Evolutionary conservation across 2,888 invertebrate species (phyloP).

Genomic region (Pimpla rufipes): DNA sequence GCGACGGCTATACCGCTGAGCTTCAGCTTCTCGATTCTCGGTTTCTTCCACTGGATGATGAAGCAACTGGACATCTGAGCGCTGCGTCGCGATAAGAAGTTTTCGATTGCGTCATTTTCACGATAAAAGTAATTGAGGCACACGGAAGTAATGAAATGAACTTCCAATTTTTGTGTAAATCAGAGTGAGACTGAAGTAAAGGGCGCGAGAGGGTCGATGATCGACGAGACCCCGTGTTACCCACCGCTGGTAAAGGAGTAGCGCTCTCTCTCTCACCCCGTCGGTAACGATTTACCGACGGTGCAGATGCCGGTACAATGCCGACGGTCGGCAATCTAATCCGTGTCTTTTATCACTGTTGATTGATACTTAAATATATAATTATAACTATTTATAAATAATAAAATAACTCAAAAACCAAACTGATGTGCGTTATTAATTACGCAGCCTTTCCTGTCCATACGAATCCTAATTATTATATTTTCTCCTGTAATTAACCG

Average conservation of each 20-base stretch:
- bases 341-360: not conserved
- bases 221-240: conserved; percentile 1
- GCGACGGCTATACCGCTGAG: conserved; percentile 93
- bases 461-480: not conserved
- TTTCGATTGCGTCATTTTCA: not conserved
- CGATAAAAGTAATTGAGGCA: conserved; percentile 22
- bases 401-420: conserved; percentile 26
- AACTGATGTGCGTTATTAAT: not conserved
- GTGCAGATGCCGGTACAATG: not conserved
- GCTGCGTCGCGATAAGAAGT: not conserved
- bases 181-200: conserved; percentile 22
- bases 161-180: conserved; percentile 17
- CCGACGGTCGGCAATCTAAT: conserved; percentile 4
- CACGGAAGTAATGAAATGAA: conserved; percentile 34
- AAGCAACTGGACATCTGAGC: conserved; percentile 88
- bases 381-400: conserved; percentile 34
- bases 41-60: conserved; percentile 93
- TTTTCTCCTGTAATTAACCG: not conserved
- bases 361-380: not conserved
- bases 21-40: conserved; percentile 92
- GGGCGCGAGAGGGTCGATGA: not conserved
- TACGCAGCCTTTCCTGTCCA: not conserved
- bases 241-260: conserved; percentile 13
- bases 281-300: not conserved
- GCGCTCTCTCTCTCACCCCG: not conserved